Evolutionary conservation across 2,113 vertebrate species (phyloP).

Genomic region (Tetrax tetrax): DNA sequence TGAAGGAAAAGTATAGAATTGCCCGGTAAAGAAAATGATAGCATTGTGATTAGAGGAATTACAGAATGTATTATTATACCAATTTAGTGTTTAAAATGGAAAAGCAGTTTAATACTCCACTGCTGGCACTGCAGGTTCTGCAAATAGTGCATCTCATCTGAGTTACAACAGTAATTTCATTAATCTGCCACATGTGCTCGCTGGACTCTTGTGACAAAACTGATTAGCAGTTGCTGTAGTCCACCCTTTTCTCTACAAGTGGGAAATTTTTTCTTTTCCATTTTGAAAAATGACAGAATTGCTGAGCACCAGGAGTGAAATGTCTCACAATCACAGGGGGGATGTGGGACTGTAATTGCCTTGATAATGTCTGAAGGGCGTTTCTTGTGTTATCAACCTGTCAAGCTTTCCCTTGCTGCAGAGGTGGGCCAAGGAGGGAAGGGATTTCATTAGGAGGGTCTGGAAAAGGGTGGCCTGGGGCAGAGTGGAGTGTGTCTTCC

Average conservation of each 20-base stretch:
- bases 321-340: not conserved
- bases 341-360: not conserved
- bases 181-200: not conserved
- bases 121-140: not conserved
- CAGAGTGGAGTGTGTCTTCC: not conserved
- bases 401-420: not conserved
- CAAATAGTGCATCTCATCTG: not conserved
- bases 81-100: conserved; percentile 11
- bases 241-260: not conserved
- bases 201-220: not conserved
- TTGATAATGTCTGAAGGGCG: not conserved
- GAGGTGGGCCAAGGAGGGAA: not conserved
- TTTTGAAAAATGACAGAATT: not conserved
- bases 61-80: not conserved
- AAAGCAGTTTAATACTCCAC: not conserved
- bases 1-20: not conserved
- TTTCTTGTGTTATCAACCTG: not conserved
- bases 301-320: not conserved
- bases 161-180: conserved; percentile 19
- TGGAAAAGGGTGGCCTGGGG: not conserved
- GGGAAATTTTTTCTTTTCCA: not conserved
- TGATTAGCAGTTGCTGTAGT: not conserved
- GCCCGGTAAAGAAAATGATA: not conserved
- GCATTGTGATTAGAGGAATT: conserved; percentile 10
- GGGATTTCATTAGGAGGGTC: not conserved